Conservation (phyloP, 53 echinoderm and acorn worm genomes). For the Zoroaster sp. region DNA sequence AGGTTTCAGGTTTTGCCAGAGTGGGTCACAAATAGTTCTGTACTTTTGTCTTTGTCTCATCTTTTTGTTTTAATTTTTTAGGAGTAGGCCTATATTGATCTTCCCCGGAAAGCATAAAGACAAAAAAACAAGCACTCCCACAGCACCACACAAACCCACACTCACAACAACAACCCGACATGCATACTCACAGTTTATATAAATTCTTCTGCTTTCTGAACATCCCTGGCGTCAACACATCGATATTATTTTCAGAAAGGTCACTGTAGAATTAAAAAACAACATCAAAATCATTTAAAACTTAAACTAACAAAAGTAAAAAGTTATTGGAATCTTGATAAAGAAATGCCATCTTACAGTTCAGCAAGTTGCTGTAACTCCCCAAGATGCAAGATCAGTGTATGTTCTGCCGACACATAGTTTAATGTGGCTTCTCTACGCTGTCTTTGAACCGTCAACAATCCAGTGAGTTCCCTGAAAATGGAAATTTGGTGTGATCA, state of each 20-base stretch:
- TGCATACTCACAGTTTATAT: slow-evolving; percentile 77
- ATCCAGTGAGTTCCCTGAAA: not conserved
- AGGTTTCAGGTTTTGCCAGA: too few relatives aligned
- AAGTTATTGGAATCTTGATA: not conserved
- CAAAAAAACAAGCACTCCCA: not conserved
- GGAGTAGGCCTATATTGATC: too few relatives aligned
- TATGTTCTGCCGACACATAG: slow-evolving; percentile 43
- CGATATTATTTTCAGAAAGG: slow-evolving; percentile 74
- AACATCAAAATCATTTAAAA: not conserved
- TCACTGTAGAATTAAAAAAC: slow-evolving; percentile 71
- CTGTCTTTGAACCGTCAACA: not conserved
- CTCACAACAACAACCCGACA: too few relatives aligned
- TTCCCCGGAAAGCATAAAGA: too few relatives aligned
- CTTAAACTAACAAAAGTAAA: not conserved
- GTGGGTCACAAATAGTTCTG: too few relatives aligned
- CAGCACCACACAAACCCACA: too few relatives aligned
- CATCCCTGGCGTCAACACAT: slow-evolving; percentile 58
- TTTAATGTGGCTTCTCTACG: not conserved
- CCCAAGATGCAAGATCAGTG: slow-evolving; percentile 35
- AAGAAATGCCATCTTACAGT: slow-evolving; percentile 57
- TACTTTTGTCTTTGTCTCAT: too few relatives aligned
- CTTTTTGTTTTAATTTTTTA: too few relatives aligned
- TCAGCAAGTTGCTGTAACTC: slow-evolving; percentile 76
- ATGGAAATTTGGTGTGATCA: not conserved
- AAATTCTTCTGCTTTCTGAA: slow-evolving; percentile 74